Evolutionary conservation across 1,140 invertebrate species (phyloP), one percentile per base, ranked within the genome.

Genomic region (Asbolus verrucosus): DNA sequence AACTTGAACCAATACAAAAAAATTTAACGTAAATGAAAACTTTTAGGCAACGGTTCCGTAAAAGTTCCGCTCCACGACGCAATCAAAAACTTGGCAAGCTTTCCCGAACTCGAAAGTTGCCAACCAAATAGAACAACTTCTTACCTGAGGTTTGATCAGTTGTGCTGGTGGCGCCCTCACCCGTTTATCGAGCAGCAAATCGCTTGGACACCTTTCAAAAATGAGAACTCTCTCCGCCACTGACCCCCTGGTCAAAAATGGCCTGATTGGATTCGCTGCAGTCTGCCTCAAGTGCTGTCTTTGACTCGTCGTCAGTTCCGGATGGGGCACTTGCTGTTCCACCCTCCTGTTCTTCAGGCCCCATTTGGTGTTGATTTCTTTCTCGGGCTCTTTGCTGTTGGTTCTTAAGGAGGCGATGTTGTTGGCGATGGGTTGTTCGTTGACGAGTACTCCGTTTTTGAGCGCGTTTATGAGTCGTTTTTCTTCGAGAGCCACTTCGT

Each of bases 221-320:
- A 96, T 93, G 54, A 96, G 85, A 21, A 96, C 94, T 21, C 95
- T 84, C 78, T 96, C 95, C 1, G 94, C 94, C 0, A 97, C 95
- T 0, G 94, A 96, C 2, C 94, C 94, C 69, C 94, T 85, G 1
- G 94, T 94, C 8, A 96, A 84, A 79, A 96, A 95, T 1, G 93
- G 93, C 65, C 92, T 83, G n/a, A 94, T 89, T 0, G 92, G 91
- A 81, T 89, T 87, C 15, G 72, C 50, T 0, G 76, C 74, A 77
- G 21, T 81, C 78, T 83, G 81, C 38, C 85, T 78, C 8, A 90
- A 85, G 65, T 91, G 88, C 62, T 88, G 87, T 69, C 87, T 86
- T 77, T 90, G 89, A 69, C 86, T 87, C 5, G 82, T 85, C 0
- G 89, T 90, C 46, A 90, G 79, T 77, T 91, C 88, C 0, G 89